Conservation (phyloP, 2,113 vertebrate species). For the Recurvirostra avosetta region DNA sequence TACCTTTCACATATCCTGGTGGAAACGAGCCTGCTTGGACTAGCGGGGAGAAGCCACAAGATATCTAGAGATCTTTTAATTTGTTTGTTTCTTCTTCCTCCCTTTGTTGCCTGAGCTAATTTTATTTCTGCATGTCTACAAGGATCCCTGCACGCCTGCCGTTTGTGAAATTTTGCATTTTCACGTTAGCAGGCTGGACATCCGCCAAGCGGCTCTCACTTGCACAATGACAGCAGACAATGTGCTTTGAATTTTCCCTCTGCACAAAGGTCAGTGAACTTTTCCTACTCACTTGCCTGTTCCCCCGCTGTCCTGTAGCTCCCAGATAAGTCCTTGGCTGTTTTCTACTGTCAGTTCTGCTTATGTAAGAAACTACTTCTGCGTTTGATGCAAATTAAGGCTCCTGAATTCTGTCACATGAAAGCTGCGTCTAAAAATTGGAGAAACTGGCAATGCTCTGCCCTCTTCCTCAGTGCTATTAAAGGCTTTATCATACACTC, state of each 20-base stretch:
- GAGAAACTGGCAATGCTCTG: conserved; percentile 26
- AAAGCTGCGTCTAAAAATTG: conserved; percentile 6
- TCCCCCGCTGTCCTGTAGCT: not conserved
- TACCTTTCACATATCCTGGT: not conserved
- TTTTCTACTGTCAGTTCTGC: conserved; percentile 37
- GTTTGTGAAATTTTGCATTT: conserved; percentile 9
- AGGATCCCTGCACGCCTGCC: not conserved
- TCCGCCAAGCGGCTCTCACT: not conserved
- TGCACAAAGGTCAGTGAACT: not conserved
- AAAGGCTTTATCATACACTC: not conserved
- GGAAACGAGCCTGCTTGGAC: not conserved
- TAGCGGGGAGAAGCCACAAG: fast-evolving
- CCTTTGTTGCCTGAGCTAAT: not conserved
- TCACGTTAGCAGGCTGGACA: not conserved
- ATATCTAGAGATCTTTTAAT: not conserved
- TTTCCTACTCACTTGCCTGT: not conserved
- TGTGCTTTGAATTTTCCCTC: conserved; percentile 10
- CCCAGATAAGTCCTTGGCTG: not conserved
- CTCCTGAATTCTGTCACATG: conserved; percentile 28
- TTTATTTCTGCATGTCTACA: not conserved
- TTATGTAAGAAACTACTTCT: conserved; percentile 26
- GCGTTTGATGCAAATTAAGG: conserved; percentile 13
- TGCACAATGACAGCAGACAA: not conserved
- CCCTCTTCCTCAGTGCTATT: not conserved
- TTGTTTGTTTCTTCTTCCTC: not conserved